phyloP scores from a whole-genome alignment of 1,140 invertebrate genomes.

The Elymnias hypermnestra region DNA sequence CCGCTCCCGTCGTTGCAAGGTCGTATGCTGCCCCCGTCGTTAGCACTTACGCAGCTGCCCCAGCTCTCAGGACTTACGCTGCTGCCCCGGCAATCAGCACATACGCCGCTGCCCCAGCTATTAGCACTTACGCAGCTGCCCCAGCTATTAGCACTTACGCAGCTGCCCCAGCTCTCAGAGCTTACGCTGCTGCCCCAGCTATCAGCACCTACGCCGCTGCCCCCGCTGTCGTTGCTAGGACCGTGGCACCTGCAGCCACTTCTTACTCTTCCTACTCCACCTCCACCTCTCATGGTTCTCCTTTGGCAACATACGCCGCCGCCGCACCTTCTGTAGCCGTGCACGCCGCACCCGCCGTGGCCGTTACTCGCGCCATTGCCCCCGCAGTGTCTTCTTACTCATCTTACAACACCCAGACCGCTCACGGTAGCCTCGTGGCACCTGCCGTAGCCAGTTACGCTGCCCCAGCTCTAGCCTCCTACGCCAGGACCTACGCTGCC shows the following conservation, averaged over 20 bases:
- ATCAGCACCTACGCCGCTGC: constrained; percentile 23
- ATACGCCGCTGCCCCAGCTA: constrained; percentile 19
- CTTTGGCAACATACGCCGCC: constrained; percentile 27
- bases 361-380: constrained; percentile 25
- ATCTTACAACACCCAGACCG: too few relatives aligned
- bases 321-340: constrained; percentile 16
- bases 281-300: constrained; percentile 22
- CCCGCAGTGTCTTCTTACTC: constrained; percentile 22
- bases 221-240: constrained; percentile 23
- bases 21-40: constrained; percentile 27
- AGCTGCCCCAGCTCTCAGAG: constrained; percentile 39
- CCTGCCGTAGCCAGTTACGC: constrained; percentile 22
- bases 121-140: constrained; percentile 36
- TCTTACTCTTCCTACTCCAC: constrained; percentile 27
- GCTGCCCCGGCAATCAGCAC: too few relatives aligned
- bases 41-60: constrained; percentile 26
- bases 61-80: too few relatives aligned
- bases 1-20: constrained; percentile 23
- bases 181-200: constrained; percentile 35
- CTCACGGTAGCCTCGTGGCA: too few relatives aligned
- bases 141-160: constrained; percentile 39
- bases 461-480: too few relatives aligned
- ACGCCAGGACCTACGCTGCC: constrained; percentile 23
- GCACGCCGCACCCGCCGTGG: constrained; percentile 30
- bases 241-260: constrained; percentile 26